A percentile compares a stretch with the other conserved stretches of the same genome.
Conservation (phyloP, 2,888 invertebrate genomes). For the Himalopsyche tibetana region DNA sequence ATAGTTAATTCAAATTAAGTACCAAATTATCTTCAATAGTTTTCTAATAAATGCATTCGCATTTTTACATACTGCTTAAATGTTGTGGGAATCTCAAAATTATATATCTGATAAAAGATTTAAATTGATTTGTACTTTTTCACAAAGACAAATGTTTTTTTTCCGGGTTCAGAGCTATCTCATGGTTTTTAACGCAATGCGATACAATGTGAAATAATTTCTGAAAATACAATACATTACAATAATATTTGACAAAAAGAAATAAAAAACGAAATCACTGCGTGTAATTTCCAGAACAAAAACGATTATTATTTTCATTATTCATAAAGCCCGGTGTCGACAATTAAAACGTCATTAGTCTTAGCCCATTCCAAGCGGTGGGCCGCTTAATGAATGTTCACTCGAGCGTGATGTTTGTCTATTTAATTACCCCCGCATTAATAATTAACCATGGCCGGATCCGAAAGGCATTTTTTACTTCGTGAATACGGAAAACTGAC, state of each 20-base stretch:
- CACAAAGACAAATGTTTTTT: background rate
- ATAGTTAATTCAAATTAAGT: too few species aligned
- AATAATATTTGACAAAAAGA: slow-evolving; percentile 10
- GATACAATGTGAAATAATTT: background rate
- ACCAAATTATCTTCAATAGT: too few species aligned
- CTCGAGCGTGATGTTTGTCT: slow-evolving; percentile 64
- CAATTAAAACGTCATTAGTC: slow-evolving; percentile 65
- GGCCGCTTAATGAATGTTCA: slow-evolving; percentile 45
- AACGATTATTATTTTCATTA: slow-evolving; percentile 31
- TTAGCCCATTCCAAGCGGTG: slow-evolving; percentile 46
- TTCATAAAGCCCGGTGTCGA: slow-evolving; percentile 37
- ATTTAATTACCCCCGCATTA: slow-evolving; percentile 64
- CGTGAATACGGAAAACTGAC: slow-evolving; percentile 52
- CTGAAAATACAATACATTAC: background rate
- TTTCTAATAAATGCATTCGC: too few species aligned
- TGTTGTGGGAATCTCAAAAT: too few species aligned
- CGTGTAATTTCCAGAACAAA: slow-evolving; percentile 26
- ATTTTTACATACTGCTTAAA: too few species aligned
- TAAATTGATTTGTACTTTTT: too few species aligned
- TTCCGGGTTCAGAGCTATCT: background rate
- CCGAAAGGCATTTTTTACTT: slow-evolving; percentile 50
- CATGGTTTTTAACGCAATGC: background rate
- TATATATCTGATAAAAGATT: too few species aligned
- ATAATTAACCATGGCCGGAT: slow-evolving; percentile 57
- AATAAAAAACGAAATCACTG: background rate